A percentile compares a stretch with the other conserved stretches of the same genome.
These are phyloP conservation scores for Arrhopalites spinosus DNA, from an alignment of 2,888 invertebrate genomes.

Conservation along the genomic window DNA sequence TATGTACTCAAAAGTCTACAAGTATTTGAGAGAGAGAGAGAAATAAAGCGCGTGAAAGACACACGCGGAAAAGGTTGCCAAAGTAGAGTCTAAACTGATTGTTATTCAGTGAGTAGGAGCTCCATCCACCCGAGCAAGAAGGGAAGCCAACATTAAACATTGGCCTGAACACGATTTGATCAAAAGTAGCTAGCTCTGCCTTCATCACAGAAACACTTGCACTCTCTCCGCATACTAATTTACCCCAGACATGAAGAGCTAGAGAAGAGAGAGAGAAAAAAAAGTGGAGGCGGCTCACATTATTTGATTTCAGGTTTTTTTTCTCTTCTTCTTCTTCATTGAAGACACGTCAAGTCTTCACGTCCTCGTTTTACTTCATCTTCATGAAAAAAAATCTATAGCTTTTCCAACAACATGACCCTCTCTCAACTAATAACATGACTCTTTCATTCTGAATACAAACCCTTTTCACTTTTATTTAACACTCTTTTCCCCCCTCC, in stretches of 20 bases:
- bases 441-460: neutral
- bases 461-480: conserved; percentile 7
- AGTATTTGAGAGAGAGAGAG: neutral
- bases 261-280: neutral
- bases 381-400: neutral
- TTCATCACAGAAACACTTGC: conserved; percentile 15
- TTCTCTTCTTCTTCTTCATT: neutral
- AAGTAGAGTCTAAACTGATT: conserved; percentile 11
- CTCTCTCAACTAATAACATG: neutral
- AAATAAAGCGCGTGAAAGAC: conserved; percentile 10
- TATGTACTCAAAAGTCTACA: neutral
- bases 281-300: conserved; percentile 6
- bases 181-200: conserved; percentile 38
- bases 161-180: conserved; percentile 43
- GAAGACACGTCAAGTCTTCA: neutral
- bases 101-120: conserved; percentile 7
- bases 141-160: conserved; percentile 12
- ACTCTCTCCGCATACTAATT: conserved; percentile 12
- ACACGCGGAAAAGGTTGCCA: conserved; percentile 11
- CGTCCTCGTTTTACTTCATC: conserved; percentile 9
- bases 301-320: conserved; percentile 9
- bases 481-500: neutral
- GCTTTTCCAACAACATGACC: neutral
- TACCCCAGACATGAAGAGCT: neutral
- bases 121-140: conserved; percentile 8